phyloP scores from a whole-genome alignment of 2,797 vertebrate genomes.

The Gallirallus australis region DNA sequence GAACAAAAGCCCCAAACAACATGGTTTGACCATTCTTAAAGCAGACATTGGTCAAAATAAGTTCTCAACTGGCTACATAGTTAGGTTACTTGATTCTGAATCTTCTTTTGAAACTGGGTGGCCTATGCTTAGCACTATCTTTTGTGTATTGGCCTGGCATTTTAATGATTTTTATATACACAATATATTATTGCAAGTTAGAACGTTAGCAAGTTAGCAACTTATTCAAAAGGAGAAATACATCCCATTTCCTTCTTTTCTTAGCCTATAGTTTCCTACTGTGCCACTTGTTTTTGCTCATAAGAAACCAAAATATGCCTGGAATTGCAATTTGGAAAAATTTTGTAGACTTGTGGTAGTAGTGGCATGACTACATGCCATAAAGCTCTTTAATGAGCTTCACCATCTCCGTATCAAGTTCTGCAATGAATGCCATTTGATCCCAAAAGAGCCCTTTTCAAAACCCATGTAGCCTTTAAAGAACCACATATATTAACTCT shows the following conservation, averaged over 20 bases:
- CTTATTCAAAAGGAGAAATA: background rate
- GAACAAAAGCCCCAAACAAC: background rate
- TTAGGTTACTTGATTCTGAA: background rate
- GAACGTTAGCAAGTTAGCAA: background rate
- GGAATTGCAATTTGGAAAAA: constrained; percentile 49
- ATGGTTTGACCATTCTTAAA: background rate
- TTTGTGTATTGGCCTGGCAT: background rate
- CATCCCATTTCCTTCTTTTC: background rate
- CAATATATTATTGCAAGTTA: background rate
- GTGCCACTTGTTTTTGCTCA: constrained; percentile 6
- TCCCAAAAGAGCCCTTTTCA: constrained; percentile 38
- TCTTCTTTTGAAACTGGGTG: background rate
- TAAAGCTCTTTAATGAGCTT: constrained; percentile 28
- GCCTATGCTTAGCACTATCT: background rate
- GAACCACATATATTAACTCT: background rate
- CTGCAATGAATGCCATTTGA: constrained; percentile 15
- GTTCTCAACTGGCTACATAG: background rate
- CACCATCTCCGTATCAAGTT: constrained; percentile 52
- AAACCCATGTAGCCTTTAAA: constrained; percentile 12
- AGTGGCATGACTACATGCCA: constrained; percentile 37
- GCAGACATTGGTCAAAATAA: background rate
- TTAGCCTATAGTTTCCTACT: constrained; percentile 19
- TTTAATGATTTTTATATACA: background rate
- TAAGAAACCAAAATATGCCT: constrained; percentile 43
- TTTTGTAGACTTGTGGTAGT: background rate